Percentiles rank a stretch among this genome's conserved stretches.
phyloP scores from a whole-genome alignment of 2,113 vertebrate genomes.

The Isurus oxyrinchus region DNA sequence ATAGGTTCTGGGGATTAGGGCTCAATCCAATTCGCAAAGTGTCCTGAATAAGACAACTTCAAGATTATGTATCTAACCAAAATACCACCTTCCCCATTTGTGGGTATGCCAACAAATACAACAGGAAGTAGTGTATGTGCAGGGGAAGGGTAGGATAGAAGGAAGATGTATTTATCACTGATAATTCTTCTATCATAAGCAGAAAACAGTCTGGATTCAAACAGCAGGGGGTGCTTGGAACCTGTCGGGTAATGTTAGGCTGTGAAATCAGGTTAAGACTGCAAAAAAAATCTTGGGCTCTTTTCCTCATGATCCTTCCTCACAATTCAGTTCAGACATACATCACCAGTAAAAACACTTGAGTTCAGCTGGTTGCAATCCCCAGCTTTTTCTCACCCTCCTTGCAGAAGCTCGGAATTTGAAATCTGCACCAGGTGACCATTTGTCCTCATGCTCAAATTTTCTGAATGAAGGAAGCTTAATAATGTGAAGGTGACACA shows the following conservation, averaged over 20 bases:
- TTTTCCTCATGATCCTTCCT: not conserved
- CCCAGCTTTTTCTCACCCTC: not conserved
- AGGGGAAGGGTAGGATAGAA: not conserved
- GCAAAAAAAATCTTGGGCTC: not conserved
- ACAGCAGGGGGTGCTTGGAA: slow-evolving; percentile 23
- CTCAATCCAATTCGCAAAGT: not conserved
- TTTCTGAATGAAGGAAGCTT: not conserved
- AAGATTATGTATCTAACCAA: not conserved
- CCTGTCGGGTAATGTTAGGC: not conserved
- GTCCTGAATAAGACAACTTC: not conserved
- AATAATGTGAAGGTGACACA: not conserved
- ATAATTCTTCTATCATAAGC: not conserved
- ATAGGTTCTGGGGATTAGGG: not conserved
- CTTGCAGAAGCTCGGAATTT: not conserved
- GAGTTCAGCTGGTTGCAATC: not conserved
- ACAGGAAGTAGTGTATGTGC: not conserved
- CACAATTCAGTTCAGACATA: not conserved
- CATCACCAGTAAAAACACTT: not conserved
- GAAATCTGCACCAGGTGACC: not conserved
- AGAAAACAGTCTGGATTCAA: not conserved
- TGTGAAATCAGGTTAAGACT: not conserved
- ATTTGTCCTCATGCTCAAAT: not conserved
- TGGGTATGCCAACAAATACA: not conserved
- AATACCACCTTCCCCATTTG: not conserved
- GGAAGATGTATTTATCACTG: not conserved